Percentiles rank a stretch among this genome's conserved stretches.
phyloP scores from a whole-genome alignment of 2,113 vertebrate species.

The Puma concolor region DNA sequence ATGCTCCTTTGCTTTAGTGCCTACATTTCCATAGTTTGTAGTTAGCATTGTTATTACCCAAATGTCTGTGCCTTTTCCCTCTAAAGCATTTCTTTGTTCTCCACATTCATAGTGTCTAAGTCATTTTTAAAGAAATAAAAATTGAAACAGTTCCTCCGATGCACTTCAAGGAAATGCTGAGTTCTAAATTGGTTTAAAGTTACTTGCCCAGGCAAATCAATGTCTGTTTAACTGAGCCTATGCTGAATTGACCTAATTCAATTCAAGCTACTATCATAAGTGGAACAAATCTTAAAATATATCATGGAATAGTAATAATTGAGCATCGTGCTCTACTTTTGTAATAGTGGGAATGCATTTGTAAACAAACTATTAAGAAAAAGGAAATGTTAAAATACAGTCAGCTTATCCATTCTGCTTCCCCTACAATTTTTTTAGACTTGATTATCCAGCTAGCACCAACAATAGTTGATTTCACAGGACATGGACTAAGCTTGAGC shows the following conservation, averaged over 20 bases:
- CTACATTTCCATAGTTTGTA: not conserved
- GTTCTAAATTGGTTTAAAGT: constrained; percentile 26
- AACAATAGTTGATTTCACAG: constrained; percentile 62
- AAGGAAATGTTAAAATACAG: not conserved
- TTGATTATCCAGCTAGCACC: constrained; percentile 58
- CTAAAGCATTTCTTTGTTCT: not conserved
- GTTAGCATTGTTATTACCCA: not conserved
- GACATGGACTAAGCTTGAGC: constrained; percentile 73
- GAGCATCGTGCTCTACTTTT: not conserved
- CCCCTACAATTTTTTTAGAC: constrained; percentile 27
- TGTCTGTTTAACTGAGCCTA: not conserved
- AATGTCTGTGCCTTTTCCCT: not conserved
- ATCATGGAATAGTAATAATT: constrained; percentile 17
- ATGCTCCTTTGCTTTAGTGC: not conserved
- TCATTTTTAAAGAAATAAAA: constrained; percentile 30
- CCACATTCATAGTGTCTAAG: not conserved
- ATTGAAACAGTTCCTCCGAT: not conserved
- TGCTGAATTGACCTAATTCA: constrained; percentile 50
- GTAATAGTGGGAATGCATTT: not conserved
- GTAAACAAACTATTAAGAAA: constrained; percentile 59
- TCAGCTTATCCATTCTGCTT: constrained; percentile 16
- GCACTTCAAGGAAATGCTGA: constrained; percentile 19
- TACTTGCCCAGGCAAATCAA: not conserved
- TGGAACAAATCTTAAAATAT: not conserved
- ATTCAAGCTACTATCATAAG: constrained; percentile 50